Evolutionary conservation across 2,888 invertebrate genomes (phyloP), one percentile per base, ranked within the genome.

Genomic region (Ormyrus rosae): DNA sequence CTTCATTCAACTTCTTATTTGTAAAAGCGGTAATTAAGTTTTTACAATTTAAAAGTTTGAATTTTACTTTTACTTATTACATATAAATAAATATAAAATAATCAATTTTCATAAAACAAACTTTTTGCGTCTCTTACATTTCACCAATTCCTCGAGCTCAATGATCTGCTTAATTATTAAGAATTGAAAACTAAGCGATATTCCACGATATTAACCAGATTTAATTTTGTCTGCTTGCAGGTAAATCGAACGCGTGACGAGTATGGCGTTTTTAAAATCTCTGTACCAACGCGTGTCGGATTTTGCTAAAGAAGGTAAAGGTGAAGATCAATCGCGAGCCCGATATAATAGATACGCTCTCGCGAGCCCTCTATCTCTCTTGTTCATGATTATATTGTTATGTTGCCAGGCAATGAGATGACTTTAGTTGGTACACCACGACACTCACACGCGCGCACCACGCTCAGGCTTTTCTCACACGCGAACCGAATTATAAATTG

Each of bases 251-350:
- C 82, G 69, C 83, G 81, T 79, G 78, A 83, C 81, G 77, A 83
- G 73, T 83, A 85, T 85, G 85, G 85, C 85, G 68, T 85, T 85
- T 83, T 84, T 85, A 80, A 84, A 84, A 82, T 85, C 85, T 76
- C 82, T 85, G 82, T 85, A 84, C 83, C 85, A 85, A 82, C 85
- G 85, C 80, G 84, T 85, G 84, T 82, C 85, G 85, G 85, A 85
- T 78, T 84, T 85, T 77, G 85, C 84, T 55, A 83, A 85, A 73
- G 85, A 85, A 85, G 85, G 85, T 85, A 85, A 85, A 81, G 19
- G 58, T 73, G 65, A 82, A 80, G 74, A 76, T 82, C 70, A 79
- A 80, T 80, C 71, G 69, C 69, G 72, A 77, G 81, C 64, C 56
- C 73, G 79, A 82, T 76, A 73, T 81, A 65, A 68, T 81, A 69